Conservation (phyloP, 2,113 vertebrate genomes). For the Melanotaenia duboulayi region DNA sequence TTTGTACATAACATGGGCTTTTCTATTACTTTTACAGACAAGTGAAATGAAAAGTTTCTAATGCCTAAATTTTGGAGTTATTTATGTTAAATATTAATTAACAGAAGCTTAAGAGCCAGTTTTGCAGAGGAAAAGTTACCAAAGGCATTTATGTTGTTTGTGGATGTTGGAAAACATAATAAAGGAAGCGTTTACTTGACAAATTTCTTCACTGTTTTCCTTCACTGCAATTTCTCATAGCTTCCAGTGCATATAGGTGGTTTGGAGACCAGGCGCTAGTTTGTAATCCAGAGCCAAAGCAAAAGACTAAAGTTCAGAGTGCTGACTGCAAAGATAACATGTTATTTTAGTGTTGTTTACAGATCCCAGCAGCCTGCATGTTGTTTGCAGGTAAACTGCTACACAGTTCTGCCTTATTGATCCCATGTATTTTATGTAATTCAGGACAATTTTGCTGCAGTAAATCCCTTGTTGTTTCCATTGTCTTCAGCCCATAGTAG, state of each 20-base stretch:
- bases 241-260: not conserved
- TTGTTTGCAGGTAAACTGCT: no score
- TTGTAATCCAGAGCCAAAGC: not conserved
- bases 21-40: no score
- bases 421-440: constrained; percentile 13
- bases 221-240: no score
- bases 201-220: not conserved
- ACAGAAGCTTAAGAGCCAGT: no score
- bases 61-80: no score
- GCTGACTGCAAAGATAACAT: not conserved
- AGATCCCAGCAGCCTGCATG: not conserved
- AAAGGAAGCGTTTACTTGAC: not conserved
- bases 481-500: not conserved
- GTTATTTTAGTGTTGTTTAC: not conserved
- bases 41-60: no score
- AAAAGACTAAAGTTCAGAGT: not conserved
- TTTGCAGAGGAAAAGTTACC: no score
- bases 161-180: not conserved
- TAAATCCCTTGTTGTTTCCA: constrained; percentile 26
- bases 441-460: not conserved
- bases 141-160: no score
- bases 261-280: not conserved
- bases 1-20: no score
- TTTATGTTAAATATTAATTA: no score
- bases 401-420: not conserved